phyloP scores from a whole-genome alignment of 2,888 invertebrate species.

The Clusia tigrina region DNA sequence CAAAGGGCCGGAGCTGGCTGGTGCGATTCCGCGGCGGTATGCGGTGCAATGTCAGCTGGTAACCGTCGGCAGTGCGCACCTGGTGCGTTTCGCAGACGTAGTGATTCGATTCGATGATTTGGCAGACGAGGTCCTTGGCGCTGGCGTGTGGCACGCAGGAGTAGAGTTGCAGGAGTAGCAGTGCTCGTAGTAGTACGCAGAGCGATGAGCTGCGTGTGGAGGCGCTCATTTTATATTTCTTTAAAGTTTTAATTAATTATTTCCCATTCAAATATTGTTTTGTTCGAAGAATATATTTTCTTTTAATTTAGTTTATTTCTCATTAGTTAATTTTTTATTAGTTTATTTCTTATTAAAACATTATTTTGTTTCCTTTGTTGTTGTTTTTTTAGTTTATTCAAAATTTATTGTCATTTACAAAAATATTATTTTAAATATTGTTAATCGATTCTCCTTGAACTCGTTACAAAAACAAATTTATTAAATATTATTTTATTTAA shows the following conservation, averaged over 20 bases:
- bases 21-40: constrained; percentile 45
- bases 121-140: constrained; percentile 49
- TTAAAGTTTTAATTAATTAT: background rate
- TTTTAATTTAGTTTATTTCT: no score
- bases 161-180: background rate
- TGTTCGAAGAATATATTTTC: background rate
- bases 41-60: constrained; percentile 54
- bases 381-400: background rate
- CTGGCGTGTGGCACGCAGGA: background rate
- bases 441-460: no score
- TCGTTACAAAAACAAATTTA: no score
- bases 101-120: constrained; percentile 44
- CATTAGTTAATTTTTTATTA: no score
- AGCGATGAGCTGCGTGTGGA: background rate
- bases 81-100: constrained; percentile 52
- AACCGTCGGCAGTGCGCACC: constrained; percentile 55
- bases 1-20: constrained; percentile 35
- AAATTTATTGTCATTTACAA: no score
- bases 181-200: background rate
- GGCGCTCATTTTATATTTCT: background rate
- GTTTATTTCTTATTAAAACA: background rate
- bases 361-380: background rate
- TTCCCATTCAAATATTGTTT: background rate
- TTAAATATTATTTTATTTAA: no score
- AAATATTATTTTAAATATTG: no score